Percentiles rank a stretch among this genome's conserved stretches.
Conservation (phyloP, 2,797 vertebrate species). For the Anguilla anguilla region DNA sequence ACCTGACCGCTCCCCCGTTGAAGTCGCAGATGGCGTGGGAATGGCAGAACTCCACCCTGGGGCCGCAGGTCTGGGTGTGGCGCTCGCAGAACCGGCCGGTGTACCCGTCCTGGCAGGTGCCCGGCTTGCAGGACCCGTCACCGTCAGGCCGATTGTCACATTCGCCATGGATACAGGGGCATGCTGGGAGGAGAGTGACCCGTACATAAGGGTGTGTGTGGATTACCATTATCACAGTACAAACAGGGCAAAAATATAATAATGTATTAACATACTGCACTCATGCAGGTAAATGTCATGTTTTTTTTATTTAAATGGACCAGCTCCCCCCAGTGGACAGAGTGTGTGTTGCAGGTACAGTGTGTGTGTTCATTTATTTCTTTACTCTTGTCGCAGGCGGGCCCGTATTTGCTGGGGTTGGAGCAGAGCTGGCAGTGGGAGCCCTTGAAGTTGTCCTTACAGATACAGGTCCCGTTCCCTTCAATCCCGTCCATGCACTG, state of each 20-base stretch:
- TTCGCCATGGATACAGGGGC: slow-evolving; percentile 78
- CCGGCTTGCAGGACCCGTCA: slow-evolving; percentile 75
- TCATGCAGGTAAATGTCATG: background rate
- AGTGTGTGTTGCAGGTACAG: background rate
- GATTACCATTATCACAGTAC: background rate
- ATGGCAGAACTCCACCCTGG: slow-evolving; percentile 76
- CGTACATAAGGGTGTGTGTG: background rate
- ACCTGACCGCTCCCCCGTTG: slow-evolving; percentile 70
- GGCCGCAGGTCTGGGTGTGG: slow-evolving; percentile 69
- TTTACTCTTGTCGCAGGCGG: slow-evolving; percentile 82
- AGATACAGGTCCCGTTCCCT: slow-evolving; percentile 84
- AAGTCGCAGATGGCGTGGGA: slow-evolving; percentile 83
- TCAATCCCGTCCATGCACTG: slow-evolving; percentile 82
- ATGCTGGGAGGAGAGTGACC: slow-evolving; percentile 68
- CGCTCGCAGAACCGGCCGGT: slow-evolving; percentile 79
- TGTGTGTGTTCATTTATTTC: background rate
- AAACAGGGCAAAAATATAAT: background rate
- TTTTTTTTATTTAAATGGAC: background rate
- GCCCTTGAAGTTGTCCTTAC: slow-evolving; percentile 78
- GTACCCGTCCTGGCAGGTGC: slow-evolving; percentile 75
- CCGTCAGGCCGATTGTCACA: slow-evolving; percentile 82
- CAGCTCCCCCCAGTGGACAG: background rate
- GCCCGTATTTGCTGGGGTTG: slow-evolving; percentile 74
- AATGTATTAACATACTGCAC: background rate
- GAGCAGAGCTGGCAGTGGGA: slow-evolving; percentile 86